Conservation (phyloP, 2,797 vertebrate species). For the Cossypha niveicapilla region DNA sequence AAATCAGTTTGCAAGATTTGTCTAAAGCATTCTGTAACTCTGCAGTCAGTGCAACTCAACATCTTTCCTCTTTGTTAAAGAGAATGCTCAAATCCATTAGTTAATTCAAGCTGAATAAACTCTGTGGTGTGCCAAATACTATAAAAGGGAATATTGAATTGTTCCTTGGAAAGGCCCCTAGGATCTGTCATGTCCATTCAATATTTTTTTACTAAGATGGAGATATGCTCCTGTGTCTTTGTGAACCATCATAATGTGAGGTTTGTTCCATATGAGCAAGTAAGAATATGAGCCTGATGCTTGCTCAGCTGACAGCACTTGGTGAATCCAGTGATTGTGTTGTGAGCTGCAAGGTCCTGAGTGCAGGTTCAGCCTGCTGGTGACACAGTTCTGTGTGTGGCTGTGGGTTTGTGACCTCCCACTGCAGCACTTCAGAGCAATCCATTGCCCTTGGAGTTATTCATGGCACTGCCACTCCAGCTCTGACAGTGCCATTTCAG, state of each 20-base stretch:
- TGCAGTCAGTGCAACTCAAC: conserved; percentile 15
- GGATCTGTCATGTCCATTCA: conserved; percentile 30
- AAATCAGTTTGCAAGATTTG: background rate
- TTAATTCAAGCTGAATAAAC: conserved; percentile 71
- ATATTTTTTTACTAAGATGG: background rate
- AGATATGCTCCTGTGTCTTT: background rate
- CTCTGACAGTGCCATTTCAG: background rate
- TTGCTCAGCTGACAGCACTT: background rate
- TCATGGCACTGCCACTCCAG: background rate
- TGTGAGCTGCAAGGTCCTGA: background rate
- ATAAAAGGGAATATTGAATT: conserved; percentile 58
- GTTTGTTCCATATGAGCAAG: background rate
- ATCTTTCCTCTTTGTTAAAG: conserved; percentile 37
- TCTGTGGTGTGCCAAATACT: conserved; percentile 51
- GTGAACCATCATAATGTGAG: background rate
- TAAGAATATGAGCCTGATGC: background rate
- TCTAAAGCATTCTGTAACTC: conserved; percentile 11
- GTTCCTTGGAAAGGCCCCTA: conserved; percentile 52
- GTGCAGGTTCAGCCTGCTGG: background rate
- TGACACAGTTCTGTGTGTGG: background rate
- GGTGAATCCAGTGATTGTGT: background rate
- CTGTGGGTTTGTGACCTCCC: background rate
- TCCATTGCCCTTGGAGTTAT: background rate
- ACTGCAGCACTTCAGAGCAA: background rate
- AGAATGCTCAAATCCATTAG: conserved; percentile 57